These are phyloP conservation scores for Phanerotoma sp. DNA, from an alignment of 2,888 invertebrate genomes.

Conservation along the genomic window DNA sequence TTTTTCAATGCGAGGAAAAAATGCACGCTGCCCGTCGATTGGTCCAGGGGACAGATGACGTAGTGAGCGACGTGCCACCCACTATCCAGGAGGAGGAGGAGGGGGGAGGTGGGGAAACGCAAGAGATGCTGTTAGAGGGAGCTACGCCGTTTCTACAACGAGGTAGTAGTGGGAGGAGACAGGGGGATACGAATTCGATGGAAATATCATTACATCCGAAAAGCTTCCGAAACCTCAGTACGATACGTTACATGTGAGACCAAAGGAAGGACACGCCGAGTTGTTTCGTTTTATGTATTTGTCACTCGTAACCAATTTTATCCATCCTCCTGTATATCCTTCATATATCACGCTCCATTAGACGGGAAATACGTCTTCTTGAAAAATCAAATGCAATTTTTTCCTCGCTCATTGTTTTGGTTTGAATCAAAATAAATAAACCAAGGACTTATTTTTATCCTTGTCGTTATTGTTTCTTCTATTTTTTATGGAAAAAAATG, in stretches of 20 bases:
- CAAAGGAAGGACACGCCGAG: neutral
- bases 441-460: too few species aligned
- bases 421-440: too few species aligned
- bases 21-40: slow-evolving; percentile 57
- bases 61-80: slow-evolving; percentile 58
- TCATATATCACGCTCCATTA: too few species aligned
- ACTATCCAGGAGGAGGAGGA: slow-evolving; percentile 42
- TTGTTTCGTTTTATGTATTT: too few species aligned
- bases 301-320: too few species aligned
- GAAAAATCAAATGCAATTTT: too few species aligned
- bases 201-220: slow-evolving; percentile 54
- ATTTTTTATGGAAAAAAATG: too few species aligned
- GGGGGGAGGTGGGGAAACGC: slow-evolving; percentile 39
- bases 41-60: slow-evolving; percentile 59
- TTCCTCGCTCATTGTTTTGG: too few species aligned
- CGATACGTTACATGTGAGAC: slow-evolving; percentile 23
- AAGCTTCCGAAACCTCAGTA: slow-evolving; percentile 43
- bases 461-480: too few species aligned
- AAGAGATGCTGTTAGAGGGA: slow-evolving; percentile 21
- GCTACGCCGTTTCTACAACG: slow-evolving; percentile 26
- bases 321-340: too few species aligned
- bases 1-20: slow-evolving; percentile 55
- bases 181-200: slow-evolving; percentile 46
- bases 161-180: slow-evolving; percentile 29
- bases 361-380: too few species aligned